Percentiles rank a stretch among this genome's conserved stretches.
Evolutionary conservation across 2,888 invertebrate species (phyloP).

Genomic region (Capitulum mitella): DNA sequence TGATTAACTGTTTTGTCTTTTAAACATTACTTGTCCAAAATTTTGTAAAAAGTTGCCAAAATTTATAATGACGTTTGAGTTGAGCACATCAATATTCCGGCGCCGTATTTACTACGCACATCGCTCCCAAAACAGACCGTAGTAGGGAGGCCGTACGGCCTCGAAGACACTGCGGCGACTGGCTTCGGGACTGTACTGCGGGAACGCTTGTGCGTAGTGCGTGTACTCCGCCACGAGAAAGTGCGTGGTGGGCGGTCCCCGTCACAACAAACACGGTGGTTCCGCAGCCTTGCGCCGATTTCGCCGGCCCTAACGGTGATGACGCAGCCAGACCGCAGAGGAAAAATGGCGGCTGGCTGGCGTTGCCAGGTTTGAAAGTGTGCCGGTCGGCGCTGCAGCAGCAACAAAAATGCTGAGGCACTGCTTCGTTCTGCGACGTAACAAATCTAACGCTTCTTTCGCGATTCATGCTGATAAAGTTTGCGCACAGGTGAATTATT

Average conservation of each 20-base stretch:
- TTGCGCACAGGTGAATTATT: too few species aligned
- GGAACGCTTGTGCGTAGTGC: background rate
- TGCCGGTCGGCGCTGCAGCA: too few species aligned
- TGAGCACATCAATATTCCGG: background rate
- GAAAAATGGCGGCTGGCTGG: background rate
- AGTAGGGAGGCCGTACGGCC: background rate
- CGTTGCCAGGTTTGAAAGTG: too few species aligned
- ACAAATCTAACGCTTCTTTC: too few species aligned
- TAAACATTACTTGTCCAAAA: too few species aligned
- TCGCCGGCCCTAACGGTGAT: background rate
- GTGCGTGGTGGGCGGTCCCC: background rate
- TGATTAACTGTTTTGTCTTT: too few species aligned
- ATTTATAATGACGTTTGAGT: too few species aligned
- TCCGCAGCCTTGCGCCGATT: background rate
- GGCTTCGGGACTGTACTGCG: background rate
- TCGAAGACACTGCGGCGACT: background rate
- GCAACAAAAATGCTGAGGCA: too few species aligned
- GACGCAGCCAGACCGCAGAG: background rate
- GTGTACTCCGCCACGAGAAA: background rate
- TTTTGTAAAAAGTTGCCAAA: too few species aligned
- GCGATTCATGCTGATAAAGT: too few species aligned
- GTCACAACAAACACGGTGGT: background rate
- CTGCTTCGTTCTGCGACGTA: too few species aligned
- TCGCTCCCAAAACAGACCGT: background rate
- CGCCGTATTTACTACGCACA: conserved; percentile 1